A percentile compares a stretch with the other conserved stretches of the same genome.
Evolutionary conservation across 2,888 invertebrate genomes (phyloP).

Genomic region (Nephrocerus scutellatus): DNA sequence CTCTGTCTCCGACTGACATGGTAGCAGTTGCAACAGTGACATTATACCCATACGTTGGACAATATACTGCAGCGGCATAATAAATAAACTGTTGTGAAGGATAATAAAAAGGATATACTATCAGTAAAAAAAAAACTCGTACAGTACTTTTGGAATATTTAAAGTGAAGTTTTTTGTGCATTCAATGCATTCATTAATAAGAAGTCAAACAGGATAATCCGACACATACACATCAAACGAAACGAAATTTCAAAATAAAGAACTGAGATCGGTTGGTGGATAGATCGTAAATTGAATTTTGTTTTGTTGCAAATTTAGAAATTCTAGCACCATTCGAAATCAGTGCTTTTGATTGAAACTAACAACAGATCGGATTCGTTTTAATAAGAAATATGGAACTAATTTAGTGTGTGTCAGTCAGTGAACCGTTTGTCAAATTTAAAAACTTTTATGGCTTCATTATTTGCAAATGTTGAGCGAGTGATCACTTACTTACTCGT

Average conservation of each 20-base stretch:
- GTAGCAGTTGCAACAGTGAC: no score
- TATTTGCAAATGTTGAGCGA: no score
- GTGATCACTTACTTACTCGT: no score
- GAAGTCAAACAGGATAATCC: conserved; percentile 14
- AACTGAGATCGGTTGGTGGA: conserved; percentile 45
- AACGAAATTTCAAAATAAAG: conserved; percentile 33
- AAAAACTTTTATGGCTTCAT: no score
- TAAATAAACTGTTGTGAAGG: conserved; percentile 21
- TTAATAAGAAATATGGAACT: no score
- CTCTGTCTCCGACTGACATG: no score
- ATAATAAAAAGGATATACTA: no score
- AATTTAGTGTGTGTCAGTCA: no score
- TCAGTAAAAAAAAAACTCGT: no score
- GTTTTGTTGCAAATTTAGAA: conserved; percentile 22
- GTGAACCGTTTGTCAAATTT: no score
- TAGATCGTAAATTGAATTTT: conserved; percentile 34
- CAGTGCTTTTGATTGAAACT: conserved; percentile 42
- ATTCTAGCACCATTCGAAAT: conserved; percentile 46
- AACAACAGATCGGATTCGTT: no score
- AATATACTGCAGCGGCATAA: conserved; percentile 20
- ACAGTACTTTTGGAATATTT: background rate
- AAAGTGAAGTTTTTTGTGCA: conserved; percentile 6
- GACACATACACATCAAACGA: conserved; percentile 8
- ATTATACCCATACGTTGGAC: conserved; percentile 20
- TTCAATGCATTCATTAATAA: no score